Evolutionary conservation across 2,797 vertebrate species (phyloP).

Genomic region (Schizothorax lantsangensis): DNA sequence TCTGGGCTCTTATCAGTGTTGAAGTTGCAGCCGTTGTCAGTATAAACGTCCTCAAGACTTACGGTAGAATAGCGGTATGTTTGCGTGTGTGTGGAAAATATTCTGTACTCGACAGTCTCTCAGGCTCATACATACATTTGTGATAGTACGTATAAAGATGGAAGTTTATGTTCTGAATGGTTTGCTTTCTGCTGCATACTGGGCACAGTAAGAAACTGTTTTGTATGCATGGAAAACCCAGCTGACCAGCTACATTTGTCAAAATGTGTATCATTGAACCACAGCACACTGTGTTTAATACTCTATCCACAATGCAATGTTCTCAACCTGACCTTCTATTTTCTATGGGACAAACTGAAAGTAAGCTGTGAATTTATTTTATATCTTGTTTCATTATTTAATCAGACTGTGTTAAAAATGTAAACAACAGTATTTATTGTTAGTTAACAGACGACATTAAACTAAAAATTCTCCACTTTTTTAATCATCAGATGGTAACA

Average conservation of each 20-base stretch:
- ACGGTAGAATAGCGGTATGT: neutral
- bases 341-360: neutral
- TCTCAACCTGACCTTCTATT: neutral
- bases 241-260: neutral
- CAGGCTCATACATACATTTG: neutral
- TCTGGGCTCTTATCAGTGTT: constrained; percentile 29
- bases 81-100: neutral
- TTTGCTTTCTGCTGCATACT: too few relatives aligned
- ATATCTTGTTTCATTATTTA: neutral
- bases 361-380: neutral
- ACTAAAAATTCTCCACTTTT: neutral
- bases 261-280: neutral
- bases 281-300: neutral
- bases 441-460: neutral
- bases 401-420: neutral
- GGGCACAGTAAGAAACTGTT: neutral
- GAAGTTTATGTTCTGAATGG: neutral
- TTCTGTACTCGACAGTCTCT: neutral
- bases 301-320: neutral
- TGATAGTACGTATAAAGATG: neutral
- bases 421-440: neutral
- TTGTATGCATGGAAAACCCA: neutral
- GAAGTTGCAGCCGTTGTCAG: constrained; percentile 49
- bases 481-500: neutral
- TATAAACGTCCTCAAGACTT: constrained; percentile 41